Conservation (phyloP, 2,113 vertebrate genomes). For the Channa argus region DNA sequence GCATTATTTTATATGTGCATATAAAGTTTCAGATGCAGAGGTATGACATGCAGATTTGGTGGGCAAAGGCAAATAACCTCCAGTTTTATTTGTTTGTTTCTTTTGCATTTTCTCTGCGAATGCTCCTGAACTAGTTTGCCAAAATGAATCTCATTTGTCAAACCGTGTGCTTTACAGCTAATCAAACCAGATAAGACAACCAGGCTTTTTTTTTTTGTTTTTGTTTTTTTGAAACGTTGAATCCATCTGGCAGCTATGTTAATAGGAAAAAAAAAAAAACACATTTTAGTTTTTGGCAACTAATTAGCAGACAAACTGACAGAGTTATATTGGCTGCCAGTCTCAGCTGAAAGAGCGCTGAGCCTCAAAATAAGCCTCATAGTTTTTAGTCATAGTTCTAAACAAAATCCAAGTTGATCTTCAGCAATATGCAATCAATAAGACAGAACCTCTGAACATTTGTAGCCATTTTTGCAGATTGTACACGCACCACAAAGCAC, state of each 20-base stretch:
- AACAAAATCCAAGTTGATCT: not conserved
- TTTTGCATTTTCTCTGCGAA: too few relatives aligned
- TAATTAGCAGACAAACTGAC: conserved; percentile 16
- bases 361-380: conserved; percentile 26
- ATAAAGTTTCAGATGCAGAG: too few relatives aligned
- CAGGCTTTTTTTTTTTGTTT: not conserved
- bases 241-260: not conserved
- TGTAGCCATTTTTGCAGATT: not conserved
- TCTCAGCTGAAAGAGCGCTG: conserved; percentile 12
- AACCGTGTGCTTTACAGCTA: not conserved
- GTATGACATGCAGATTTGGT: not conserved
- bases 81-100: too few relatives aligned
- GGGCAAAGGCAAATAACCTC: not conserved
- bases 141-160: not conserved
- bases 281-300: not conserved
- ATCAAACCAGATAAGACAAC: not conserved
- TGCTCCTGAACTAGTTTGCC: too few relatives aligned
- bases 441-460: not conserved
- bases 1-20: too few relatives aligned
- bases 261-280: conserved; percentile 2
- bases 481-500: too few relatives aligned
- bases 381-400: too few relatives aligned
- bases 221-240: not conserved
- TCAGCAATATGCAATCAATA: conserved; percentile 7
- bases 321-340: conserved; percentile 2